Conservation (phyloP, 2,113 vertebrate genomes). For the Todiramphus saurophagus region DNA sequence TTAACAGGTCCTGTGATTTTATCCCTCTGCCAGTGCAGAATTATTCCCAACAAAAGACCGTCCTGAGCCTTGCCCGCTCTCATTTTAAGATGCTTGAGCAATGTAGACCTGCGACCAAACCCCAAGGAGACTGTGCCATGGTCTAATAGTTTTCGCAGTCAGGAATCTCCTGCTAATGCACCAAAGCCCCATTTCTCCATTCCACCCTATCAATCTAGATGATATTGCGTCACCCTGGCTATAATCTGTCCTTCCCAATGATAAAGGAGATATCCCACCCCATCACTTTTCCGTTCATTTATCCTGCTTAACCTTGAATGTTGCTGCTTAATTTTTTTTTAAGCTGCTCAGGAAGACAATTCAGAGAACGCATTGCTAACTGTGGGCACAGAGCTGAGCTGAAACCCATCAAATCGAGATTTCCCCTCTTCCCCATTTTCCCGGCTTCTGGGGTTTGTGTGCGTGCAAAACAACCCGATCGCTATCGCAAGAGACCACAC, state of each 20-base stretch:
- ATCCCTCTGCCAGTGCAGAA: not conserved
- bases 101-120: not conserved
- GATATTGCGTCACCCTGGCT: constrained; percentile 19
- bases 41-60: not conserved
- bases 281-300: constrained; percentile 45
- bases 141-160: constrained; percentile 24
- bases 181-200: constrained; percentile 15
- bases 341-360: constrained; percentile 19
- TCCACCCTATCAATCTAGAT: constrained; percentile 38
- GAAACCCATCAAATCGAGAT: not conserved
- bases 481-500: not conserved
- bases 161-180: constrained; percentile 32
- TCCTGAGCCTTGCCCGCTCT: not conserved
- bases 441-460: not conserved
- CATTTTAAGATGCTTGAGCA: not conserved
- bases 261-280: constrained; percentile 53
- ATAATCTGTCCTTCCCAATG: constrained; percentile 47
- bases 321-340: constrained; percentile 34
- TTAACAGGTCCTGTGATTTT: constrained; percentile 3
- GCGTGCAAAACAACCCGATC: not conserved
- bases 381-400: not conserved
- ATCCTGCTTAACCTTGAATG: constrained; percentile 55
- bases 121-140: not conserved
- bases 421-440: not conserved
- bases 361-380: not conserved